Base-by-base conservation (phyloP, 2,113 vertebrate species). In the Cranoglanis bouderius region DNA sequence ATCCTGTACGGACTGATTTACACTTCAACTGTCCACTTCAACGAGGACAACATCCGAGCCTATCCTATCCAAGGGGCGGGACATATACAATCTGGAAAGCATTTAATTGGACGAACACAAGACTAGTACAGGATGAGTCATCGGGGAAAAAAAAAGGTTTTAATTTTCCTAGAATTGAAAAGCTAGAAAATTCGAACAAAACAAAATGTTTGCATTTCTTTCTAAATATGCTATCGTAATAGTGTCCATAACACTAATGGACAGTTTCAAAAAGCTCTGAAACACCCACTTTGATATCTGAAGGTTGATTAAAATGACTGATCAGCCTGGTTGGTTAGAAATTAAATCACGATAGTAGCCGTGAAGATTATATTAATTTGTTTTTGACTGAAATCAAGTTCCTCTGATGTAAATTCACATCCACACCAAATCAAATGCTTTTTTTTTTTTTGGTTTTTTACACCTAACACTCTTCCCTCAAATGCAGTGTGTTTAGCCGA, bases 401-500 rank as follows among this genome's bases (percentile, higher is more conserved):
- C 13, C 6, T 81, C 0, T 55, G 32, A 80, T 80, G 46, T 51
- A 18, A 32, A 53, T 59, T 82, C 0, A 19, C 29, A 55, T 18
- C 21, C 24, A 9, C 21, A 38, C 6, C 49, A 53, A 8, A 81
- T 35, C 53, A 40, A 29, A 55, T 55, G 77, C 14, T 46, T 57
- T 21, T 19, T 12, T 35, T 29, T 18, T 49, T 43, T 12, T 21
- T 21, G 13, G 3, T 82, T 12, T 38, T 55, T 16, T 13, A 91
- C 83, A 88, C 84, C 83, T 82, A 80, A 43, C 67, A 84, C 81
- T 89, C 81, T 89, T 82, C 86, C 83, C 74, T 86, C 89, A 90
- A 14, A 53, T 86, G 13, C 84, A 85, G 85, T 82, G 82, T 53
- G 87, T 82, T 82, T 85, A 87, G 88, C 32, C 87, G 29, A 80